phyloP scores from a whole-genome alignment of 2,797 vertebrate species.

The Paguma larvata region DNA sequence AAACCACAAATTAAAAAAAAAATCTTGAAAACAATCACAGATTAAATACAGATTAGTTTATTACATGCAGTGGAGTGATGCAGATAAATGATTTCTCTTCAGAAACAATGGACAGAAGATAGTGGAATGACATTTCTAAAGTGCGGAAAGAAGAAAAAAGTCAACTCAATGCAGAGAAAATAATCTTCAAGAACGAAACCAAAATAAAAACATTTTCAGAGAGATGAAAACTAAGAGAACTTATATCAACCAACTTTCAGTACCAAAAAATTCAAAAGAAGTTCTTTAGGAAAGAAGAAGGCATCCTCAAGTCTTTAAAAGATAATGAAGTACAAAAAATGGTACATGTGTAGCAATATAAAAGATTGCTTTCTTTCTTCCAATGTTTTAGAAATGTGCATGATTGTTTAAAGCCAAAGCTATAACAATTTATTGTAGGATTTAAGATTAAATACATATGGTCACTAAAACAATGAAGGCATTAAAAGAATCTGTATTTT shows the following conservation, averaged over 20 bases:
- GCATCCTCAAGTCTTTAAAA: background rate
- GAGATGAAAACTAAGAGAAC: background rate
- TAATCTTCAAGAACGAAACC: background rate
- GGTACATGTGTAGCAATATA: background rate
- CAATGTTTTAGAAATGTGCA: background rate
- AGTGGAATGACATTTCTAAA: background rate
- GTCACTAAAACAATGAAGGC: background rate
- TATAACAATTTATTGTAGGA: background rate
- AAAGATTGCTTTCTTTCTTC: background rate
- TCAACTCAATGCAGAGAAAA: background rate
- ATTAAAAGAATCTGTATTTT: background rate
- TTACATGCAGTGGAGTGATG: background rate
- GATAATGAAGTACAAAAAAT: background rate
- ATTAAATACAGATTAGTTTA: background rate
- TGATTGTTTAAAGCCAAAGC: background rate
- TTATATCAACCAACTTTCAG: background rate
- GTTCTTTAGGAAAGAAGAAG: background rate
- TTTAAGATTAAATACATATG: background rate
- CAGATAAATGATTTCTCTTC: constrained; percentile 2
- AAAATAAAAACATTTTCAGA: background rate
- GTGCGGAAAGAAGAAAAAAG: background rate
- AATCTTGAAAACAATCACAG: constrained; percentile 16
- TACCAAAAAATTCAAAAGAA: background rate
- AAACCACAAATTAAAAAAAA: background rate
- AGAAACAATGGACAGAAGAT: background rate